A percentile compares a stretch with the other conserved stretches of the same genome.
Evolutionary conservation across 2,888 invertebrate species (phyloP).

Genomic region (Hypolimnas misippus): DNA sequence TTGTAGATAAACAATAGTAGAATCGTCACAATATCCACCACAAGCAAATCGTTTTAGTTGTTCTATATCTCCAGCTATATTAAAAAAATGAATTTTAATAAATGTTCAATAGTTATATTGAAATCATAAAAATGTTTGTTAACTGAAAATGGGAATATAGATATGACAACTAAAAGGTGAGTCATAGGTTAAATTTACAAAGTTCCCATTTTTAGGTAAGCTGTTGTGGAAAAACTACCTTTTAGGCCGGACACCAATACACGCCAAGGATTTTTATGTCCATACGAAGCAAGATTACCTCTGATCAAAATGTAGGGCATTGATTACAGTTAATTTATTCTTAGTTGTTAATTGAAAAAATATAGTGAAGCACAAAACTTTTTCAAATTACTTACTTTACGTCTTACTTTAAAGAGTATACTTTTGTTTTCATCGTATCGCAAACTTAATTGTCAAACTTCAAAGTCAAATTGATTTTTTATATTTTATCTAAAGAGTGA

Average conservation of each 20-base stretch:
- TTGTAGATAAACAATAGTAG: constrained; percentile 93
- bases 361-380: constrained; percentile 19
- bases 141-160: constrained; percentile 29
- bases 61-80: constrained; percentile 90
- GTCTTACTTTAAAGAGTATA: constrained; percentile 20
- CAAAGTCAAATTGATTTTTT: constrained; percentile 15
- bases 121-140: constrained; percentile 2
- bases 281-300: constrained; percentile 94
- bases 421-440: constrained; percentile 23
- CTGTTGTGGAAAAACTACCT: constrained; percentile 81
- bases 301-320: constrained; percentile 97
- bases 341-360: constrained; percentile 27
- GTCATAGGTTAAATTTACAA: constrained; percentile 4
- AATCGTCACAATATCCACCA: constrained; percentile 93
- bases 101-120: constrained; percentile 12
- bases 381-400: constrained; percentile 25
- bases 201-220: constrained; percentile 50
- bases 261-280: constrained; percentile 94
- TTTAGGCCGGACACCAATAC: constrained; percentile 94
- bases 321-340: constrained; percentile 68
- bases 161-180: background rate
- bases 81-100: constrained; percentile 19
- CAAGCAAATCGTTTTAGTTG: constrained; percentile 92
- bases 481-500: background rate
- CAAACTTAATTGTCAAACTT: constrained; percentile 6